A percentile compares a stretch with the other conserved stretches of the same genome.
phyloP scores from a whole-genome alignment of 2,113 vertebrate species.

The Callocephalon fimbriatum region DNA sequence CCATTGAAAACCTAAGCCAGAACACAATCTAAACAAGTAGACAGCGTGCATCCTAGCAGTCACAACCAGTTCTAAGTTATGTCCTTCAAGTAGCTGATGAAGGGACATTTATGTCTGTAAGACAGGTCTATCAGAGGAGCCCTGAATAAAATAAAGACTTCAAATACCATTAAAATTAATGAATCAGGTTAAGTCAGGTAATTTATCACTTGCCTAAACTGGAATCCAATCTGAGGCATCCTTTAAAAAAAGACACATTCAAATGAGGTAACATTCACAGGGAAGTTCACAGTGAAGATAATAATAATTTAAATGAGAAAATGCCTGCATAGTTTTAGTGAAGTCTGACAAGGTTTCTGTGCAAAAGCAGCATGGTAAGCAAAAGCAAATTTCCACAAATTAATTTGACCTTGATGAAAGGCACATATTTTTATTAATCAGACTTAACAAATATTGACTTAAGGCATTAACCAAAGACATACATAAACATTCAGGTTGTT shows the following conservation, averaged over 20 bases:
- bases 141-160: conserved; percentile 41
- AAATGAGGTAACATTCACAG: not conserved
- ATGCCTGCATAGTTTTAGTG: not conserved
- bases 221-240: conserved; percentile 5
- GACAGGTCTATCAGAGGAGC: not conserved
- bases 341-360: not conserved
- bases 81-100: conserved; percentile 38
- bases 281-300: not conserved
- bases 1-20: not conserved
- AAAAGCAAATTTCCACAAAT: conserved; percentile 60
- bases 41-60: not conserved
- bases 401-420: conserved; percentile 68
- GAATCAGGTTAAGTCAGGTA: conserved; percentile 57
- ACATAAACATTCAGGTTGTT: conserved; percentile 45
- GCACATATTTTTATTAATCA: conserved; percentile 67
- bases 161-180: conserved; percentile 47
- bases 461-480: conserved; percentile 39
- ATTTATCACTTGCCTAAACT: conserved; percentile 43
- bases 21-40: not conserved
- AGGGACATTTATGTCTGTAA: conserved; percentile 23
- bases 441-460: conserved; percentile 60
- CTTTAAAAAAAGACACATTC: conserved; percentile 14
- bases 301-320: conserved; percentile 49
- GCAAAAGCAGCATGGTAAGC: conserved; percentile 23
- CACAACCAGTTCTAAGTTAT: not conserved